Base-by-base conservation (phyloP, 2,113 vertebrate species). In the Bagarius yarrelli region DNA sequence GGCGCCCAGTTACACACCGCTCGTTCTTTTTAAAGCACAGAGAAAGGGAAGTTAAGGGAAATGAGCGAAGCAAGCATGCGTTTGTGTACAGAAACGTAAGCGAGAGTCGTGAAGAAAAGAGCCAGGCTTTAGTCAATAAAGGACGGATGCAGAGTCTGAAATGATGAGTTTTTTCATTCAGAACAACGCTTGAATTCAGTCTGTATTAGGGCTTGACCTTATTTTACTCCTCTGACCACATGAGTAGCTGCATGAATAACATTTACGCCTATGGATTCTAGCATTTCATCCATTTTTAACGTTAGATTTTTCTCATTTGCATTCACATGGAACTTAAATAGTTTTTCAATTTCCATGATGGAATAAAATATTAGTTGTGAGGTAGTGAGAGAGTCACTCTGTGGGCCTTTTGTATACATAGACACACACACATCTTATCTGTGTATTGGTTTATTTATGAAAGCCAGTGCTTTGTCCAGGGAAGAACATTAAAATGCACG, bases 1-100 rank as follows among this genome's bases (percentile, higher is more conserved):
- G 85, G 87, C 90, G 90, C 91, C 67, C 87, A 56, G 83, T 52
- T 81, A 34, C 78, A 86, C 87, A 86, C 89, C 83, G 88, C 86
- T 78, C 80, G 83, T 85, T 85, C 85, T 83, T 90, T 89, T 88
- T 86, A 88, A 90, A 80, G 79, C 70, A 50, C 55, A 57, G 75
- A 61, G 72, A 87, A 87, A 59, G 76, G 63, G 73, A 82, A 79
- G 56, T 60, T 8, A 6, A 66, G 8, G 9, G 63, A 34, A 61
- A 25, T 8, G 70, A 83, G 82, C 36, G n/a, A 83, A 53, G n/a
- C 66, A 64, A 40, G 85, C 60, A 16, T 82, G 70, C 44, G 44
- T 83, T 19, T 79, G 74, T 70, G 81, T 78, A 73, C 40, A 55
- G 64, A 67, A 12, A 83, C 30, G 32, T 79, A 59, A 52, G 76